A percentile compares a stretch with the other conserved stretches of the same genome.
These are phyloP conservation scores for Galaxea fascicularis DNA, from an alignment of 92 coral and sea anemone species.

Conservation along the genomic window DNA sequence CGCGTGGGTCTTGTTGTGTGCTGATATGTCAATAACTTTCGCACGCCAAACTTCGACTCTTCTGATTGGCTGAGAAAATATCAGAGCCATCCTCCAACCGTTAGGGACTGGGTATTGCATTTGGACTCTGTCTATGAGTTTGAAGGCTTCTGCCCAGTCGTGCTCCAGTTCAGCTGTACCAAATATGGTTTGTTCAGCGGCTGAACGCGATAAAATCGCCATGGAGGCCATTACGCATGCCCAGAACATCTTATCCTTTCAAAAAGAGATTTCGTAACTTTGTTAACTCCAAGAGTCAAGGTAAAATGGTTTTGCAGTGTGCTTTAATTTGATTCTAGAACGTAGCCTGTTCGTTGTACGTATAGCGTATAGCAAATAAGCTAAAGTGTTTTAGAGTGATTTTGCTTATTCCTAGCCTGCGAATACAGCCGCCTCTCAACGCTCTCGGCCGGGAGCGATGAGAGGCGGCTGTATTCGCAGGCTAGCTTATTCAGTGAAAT, in stretches of 20 bases:
- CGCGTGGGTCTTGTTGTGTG: constrained; percentile 10
- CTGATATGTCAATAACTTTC: background rate
- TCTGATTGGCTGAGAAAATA: constrained; percentile 37
- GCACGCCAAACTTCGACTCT: constrained; percentile 47
- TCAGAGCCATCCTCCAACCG: constrained; percentile 47
- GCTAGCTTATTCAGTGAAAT: too few relatives aligned
- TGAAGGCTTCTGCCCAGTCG: constrained; percentile 59
- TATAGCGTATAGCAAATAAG: too few relatives aligned
- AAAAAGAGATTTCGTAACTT: background rate
- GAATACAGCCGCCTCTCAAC: too few relatives aligned
- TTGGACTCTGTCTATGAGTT: constrained; percentile 17
- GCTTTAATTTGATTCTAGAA: too few relatives aligned
- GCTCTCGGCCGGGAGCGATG: background rate
- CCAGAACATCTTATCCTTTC: constrained; percentile 25
- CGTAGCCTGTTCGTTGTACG: too few relatives aligned
- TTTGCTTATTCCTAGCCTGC: too few relatives aligned
- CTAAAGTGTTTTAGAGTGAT: too few relatives aligned
- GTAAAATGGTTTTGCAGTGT: too few relatives aligned
- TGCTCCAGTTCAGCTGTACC: constrained; percentile 35
- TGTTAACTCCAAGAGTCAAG: too few relatives aligned
- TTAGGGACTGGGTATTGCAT: constrained; percentile 36
- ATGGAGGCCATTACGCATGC: background rate
- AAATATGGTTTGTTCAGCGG: constrained; percentile 14
- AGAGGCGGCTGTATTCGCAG: constrained; percentile 16
- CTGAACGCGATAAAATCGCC: constrained; percentile 7